These are phyloP conservation scores for Luehdorfia chinensis DNA, from an alignment of 1,140 invertebrate species.

Conservation along the genomic window DNA sequence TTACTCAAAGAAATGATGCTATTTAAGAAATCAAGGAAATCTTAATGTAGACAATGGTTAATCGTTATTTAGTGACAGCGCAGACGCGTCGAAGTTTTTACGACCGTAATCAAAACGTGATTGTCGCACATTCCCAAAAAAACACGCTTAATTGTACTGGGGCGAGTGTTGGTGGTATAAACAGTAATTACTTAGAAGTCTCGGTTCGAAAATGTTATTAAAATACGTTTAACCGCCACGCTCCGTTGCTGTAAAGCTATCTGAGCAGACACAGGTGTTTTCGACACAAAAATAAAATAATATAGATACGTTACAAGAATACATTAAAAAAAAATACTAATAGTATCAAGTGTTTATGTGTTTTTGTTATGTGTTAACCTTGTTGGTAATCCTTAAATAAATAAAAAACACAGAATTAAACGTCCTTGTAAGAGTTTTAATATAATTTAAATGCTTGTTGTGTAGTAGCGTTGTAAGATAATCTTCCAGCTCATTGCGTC, in stretches of 20 bases:
- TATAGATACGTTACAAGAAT: no score
- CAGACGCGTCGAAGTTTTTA: constrained; percentile 54
- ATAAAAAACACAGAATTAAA: no score
- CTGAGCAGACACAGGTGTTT: no score
- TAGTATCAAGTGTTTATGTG: no score
- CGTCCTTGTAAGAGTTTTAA: no score
- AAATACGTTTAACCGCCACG: constrained; percentile 67
- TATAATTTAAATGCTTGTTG: no score
- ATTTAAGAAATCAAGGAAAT: constrained; percentile 21
- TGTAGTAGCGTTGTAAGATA: no score
- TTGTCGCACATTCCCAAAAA: constrained; percentile 70
- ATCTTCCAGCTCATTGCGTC: no score
- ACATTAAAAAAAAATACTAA: no score
- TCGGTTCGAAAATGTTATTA: constrained; percentile 68
- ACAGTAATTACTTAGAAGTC: constrained; percentile 63
- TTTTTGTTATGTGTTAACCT: no score
- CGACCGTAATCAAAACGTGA: constrained; percentile 69
- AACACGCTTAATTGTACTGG: constrained; percentile 67
- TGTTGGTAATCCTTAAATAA: no score
- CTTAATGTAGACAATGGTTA: constrained; percentile 28
- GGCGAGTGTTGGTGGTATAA: constrained; percentile 69
- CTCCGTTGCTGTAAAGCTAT: constrained; percentile 26
- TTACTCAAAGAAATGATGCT: constrained; percentile 17
- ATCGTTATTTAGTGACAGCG: constrained; percentile 31
- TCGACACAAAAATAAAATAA: no score